These are phyloP conservation scores for Leptarthrus brevirostris DNA, from an alignment of 2,888 invertebrate species.

Conservation along the genomic window DNA sequence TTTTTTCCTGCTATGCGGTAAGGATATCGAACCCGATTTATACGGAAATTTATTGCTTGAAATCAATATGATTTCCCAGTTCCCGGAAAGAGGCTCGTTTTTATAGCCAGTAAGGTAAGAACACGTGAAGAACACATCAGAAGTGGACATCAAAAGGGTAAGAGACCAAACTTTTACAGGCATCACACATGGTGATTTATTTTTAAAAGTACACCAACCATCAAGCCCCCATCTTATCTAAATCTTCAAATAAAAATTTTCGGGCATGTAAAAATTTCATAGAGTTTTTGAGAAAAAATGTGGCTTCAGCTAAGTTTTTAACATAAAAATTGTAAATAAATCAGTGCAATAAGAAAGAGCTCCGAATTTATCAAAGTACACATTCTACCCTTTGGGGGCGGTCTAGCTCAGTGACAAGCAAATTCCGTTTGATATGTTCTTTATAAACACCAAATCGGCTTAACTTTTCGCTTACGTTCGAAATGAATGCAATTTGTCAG, in stretches of 20 bases:
- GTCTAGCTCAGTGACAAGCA: neutral
- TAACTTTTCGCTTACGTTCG: slow-evolving; percentile 36
- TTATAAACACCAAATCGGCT: slow-evolving; percentile 43
- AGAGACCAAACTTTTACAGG: neutral
- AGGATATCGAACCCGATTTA: slow-evolving; percentile 30
- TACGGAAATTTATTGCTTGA: slow-evolving; percentile 49
- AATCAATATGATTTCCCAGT: slow-evolving; percentile 49
- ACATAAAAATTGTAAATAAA: neutral
- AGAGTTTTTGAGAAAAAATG: no score
- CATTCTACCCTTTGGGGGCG: slow-evolving; percentile 15
- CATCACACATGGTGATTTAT: neutral
- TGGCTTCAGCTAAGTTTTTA: no score
- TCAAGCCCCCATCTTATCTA: no score
- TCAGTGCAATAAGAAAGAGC: neutral
- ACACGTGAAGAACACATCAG: neutral
- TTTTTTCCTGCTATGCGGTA: slow-evolving; percentile 6
- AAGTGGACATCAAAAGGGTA: neutral
- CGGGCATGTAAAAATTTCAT: no score
- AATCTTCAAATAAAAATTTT: no score
- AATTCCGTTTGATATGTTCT: slow-evolving; percentile 33
- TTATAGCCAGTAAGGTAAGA: neutral
- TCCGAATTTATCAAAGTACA: slow-evolving; percentile 24
- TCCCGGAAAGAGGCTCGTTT: neutral
- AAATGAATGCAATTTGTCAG: slow-evolving; percentile 47
- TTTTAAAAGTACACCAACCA: neutral